Evolutionary conservation across 1,140 invertebrate species (phyloP).

Genomic region (Penaeus vannamei): DNA sequence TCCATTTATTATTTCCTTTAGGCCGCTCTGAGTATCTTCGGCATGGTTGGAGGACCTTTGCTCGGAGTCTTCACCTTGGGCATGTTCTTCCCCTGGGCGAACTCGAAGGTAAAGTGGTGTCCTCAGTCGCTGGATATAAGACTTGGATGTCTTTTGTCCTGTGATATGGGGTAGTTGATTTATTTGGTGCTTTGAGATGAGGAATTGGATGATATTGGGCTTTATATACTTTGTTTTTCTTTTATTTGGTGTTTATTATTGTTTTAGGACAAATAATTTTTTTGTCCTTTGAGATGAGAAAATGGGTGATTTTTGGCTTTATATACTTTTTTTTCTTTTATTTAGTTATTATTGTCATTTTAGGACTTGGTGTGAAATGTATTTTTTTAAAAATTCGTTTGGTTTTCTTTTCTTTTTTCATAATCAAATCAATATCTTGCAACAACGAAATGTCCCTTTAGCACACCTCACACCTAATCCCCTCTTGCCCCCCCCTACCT

Average conservation of each 20-base stretch:
- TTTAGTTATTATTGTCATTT: neutral
- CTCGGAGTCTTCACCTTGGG: constrained; percentile 85
- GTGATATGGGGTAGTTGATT: neutral
- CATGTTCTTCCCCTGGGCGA: constrained; percentile 79
- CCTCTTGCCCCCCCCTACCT: no score
- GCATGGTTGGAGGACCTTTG: constrained; percentile 84
- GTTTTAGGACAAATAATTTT: no score
- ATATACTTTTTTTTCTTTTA: neutral
- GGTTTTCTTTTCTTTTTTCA: no score
- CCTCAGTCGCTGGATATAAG: neutral
- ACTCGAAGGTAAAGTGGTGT: constrained; percentile 74
- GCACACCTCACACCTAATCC: no score
- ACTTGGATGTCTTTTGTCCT: no score
- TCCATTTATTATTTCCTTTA: neutral
- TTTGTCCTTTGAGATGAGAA: neutral
- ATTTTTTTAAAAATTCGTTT: no score
- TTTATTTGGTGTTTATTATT: neutral
- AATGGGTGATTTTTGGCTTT: neutral
- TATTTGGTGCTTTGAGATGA: neutral
- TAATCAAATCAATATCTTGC: no score
- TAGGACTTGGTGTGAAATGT: no score
- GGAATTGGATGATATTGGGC: neutral
- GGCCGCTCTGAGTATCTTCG: constrained; percentile 84
- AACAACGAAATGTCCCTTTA: no score
- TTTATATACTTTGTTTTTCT: neutral